Evolutionary conservation across 1,140 invertebrate species (phyloP).

Genomic region (Periplaneta americana): DNA sequence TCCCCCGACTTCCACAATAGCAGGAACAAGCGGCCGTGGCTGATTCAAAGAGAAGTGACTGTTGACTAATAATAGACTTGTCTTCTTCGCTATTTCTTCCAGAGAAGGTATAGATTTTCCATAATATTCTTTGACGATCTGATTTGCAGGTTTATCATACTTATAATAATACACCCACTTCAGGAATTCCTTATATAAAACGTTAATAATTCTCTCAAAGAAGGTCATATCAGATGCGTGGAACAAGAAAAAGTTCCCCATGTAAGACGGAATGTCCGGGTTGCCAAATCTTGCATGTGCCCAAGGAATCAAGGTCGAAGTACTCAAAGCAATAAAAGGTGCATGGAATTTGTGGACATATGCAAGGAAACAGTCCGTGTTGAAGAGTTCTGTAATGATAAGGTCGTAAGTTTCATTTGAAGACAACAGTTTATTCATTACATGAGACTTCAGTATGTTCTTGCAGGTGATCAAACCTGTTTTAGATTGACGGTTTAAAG

Average conservation of each 20-base stretch:
- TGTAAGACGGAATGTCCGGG: conserved; percentile 26
- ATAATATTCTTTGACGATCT: conserved; percentile 7
- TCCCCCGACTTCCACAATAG: conserved; percentile 29
- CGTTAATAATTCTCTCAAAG: conserved; percentile 46
- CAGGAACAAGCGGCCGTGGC: conserved; percentile 26
- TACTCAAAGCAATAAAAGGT: conserved; percentile 50
- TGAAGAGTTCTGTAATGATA: conserved; percentile 56
- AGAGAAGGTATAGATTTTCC: conserved; percentile 23
- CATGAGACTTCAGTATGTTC: background rate
- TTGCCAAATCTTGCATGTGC: conserved; percentile 44
- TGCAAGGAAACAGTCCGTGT: conserved; percentile 56
- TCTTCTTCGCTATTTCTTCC: conserved; percentile 22
- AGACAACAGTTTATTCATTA: conserved; percentile 23
- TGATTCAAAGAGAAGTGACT: conserved; percentile 26
- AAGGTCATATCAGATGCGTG: conserved; percentile 50
- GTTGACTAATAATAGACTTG: conserved; percentile 26
- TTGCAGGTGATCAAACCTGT: background rate
- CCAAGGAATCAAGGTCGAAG: conserved; percentile 47
- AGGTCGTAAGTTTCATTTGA: conserved; percentile 51
- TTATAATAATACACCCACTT: background rate
- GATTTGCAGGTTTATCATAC: background rate
- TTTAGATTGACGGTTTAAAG: too few relatives aligned
- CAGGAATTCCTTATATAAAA: background rate
- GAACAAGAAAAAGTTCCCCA: conserved; percentile 40
- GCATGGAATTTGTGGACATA: conserved; percentile 33